phyloP scores from a whole-genome alignment of 2,888 invertebrate genomes.

The Meta bourneti region DNA sequence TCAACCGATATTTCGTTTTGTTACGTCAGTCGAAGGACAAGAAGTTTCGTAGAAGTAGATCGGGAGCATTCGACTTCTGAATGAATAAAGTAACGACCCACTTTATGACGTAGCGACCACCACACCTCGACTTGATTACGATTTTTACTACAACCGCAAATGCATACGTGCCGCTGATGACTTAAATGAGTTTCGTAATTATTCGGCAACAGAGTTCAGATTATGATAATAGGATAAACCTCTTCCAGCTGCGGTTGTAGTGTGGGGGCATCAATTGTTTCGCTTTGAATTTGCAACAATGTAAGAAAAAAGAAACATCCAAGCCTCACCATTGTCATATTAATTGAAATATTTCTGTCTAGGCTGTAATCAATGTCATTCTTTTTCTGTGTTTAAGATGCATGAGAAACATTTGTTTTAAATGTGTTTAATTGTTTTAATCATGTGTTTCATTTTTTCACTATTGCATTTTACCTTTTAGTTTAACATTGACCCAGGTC shows the following conservation, averaged over 20 bases:
- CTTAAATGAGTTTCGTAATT: constrained; percentile 44
- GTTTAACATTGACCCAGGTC: no score
- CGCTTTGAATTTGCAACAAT: constrained; percentile 7
- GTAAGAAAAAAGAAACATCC: no score
- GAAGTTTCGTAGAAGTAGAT: constrained; percentile 66
- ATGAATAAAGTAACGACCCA: constrained; percentile 62
- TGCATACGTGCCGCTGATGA: constrained; percentile 37
- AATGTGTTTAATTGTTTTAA: no score
- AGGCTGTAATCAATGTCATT: no score
- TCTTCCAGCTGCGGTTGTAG: constrained; percentile 22
- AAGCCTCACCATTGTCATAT: no score
- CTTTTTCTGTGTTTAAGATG: no score
- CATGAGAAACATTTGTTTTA: no score
- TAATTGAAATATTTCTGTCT: no score
- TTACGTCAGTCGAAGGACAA: constrained; percentile 66
- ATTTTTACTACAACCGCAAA: constrained; percentile 30
- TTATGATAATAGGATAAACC: constrained; percentile 7
- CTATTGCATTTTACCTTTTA: no score
- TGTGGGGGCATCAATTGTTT: constrained; percentile 21
- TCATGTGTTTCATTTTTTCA: no score
- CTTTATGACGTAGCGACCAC: constrained; percentile 60
- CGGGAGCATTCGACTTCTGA: constrained; percentile 25
- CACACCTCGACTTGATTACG: constrained; percentile 38
- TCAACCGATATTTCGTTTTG: constrained; percentile 56
- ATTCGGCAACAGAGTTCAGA: not conserved